These are phyloP conservation scores for Callosobruchus maculatus DNA, from an alignment of 2,888 invertebrate species.

Conservation along the genomic window DNA sequence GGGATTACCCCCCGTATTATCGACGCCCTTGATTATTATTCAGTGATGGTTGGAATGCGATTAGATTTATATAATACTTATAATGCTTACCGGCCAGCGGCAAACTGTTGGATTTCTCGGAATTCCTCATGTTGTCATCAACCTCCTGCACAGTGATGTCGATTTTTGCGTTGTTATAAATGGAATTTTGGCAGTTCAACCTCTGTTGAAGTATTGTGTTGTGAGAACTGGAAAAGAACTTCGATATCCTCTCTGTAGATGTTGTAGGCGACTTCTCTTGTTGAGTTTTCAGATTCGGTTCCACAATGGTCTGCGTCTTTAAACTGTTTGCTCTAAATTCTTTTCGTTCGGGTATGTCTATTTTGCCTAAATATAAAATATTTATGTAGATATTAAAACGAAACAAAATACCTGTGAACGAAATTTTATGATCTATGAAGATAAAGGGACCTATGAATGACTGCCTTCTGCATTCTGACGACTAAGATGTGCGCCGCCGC, in stretches of 20 bases:
- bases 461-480: no score
- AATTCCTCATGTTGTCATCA: conserved; percentile 14
- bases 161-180: conserved; percentile 27
- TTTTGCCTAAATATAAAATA: neutral
- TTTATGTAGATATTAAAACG: no score
- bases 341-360: conserved; percentile 17
- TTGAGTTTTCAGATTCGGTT: conserved; percentile 20
- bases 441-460: no score
- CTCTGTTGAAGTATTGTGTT: conserved; percentile 64
- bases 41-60: neutral
- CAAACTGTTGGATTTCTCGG: conserved; percentile 11
- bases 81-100: neutral
- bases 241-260: conserved; percentile 35
- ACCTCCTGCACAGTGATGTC: conserved; percentile 45
- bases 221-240: conserved; percentile 67
- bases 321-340: conserved; percentile 35
- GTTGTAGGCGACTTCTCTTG: conserved; percentile 12
- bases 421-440: no score
- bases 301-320: conserved; percentile 9
- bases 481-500: no score
- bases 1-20: no score
- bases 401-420: no score
- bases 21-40: no score
- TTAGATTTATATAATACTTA: neutral
- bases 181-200: conserved; percentile 14